Percentiles rank a stretch among this genome's conserved stretches.
Conservation (phyloP, 2,113 vertebrate species). For the Erpornis zantholeuca region DNA sequence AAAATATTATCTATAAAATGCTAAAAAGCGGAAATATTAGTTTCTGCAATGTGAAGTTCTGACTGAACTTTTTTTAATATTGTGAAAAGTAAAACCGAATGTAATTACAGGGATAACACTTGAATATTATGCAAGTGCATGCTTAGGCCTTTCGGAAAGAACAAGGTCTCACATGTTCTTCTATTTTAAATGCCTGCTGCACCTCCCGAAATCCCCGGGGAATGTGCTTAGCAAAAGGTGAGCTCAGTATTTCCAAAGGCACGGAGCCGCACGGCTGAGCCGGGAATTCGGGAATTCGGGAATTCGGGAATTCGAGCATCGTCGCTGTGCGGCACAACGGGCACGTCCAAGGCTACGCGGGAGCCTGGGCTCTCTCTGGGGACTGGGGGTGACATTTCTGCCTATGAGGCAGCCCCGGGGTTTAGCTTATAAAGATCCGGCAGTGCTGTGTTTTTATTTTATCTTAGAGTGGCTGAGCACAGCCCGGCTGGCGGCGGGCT, state of each 20-base stretch:
- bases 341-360: not conserved
- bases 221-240: not conserved
- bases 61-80: not conserved
- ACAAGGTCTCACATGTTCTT: not conserved
- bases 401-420: fast-evolving
- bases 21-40: not conserved
- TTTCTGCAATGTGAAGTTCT: not conserved
- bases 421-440: fast-evolving
- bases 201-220: not conserved
- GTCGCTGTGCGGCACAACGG: not conserved
- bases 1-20: not conserved
- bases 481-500: not conserved
- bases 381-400: not conserved
- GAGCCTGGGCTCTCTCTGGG: not conserved
- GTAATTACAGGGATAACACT: not conserved
- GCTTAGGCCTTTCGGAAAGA: not conserved
- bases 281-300: not conserved
- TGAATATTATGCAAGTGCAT: not conserved
- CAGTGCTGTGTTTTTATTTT: not conserved
- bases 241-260: conserved; percentile 12
- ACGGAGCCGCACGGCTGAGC: not conserved
- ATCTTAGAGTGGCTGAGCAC: fast-evolving
- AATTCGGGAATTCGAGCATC: not conserved
- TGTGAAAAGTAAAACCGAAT: not conserved
- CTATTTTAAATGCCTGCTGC: conserved; percentile 6